Evolutionary conservation across 2,888 invertebrate genomes (phyloP), one percentile per base, ranked within the genome.

Genomic region (Dendrolimus houi): DNA sequence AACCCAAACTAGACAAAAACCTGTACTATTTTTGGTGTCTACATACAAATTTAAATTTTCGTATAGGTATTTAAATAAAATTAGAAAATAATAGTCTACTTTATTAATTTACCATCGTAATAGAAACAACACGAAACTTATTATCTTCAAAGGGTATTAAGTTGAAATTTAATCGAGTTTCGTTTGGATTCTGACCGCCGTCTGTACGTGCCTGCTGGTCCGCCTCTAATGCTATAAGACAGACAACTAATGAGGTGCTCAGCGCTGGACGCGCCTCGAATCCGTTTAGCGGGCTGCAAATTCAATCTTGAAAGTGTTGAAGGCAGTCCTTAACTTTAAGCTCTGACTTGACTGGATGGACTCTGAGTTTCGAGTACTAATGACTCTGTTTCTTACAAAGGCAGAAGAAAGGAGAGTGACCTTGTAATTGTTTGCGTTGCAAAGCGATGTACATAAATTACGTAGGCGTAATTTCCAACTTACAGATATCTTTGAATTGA

Each of bases 221-320:
- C 70, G 71, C 75, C 79, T 72, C 79, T 84, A 81, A 85, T 80
- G 81, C 81, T 79, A 81, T 84, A 83, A 84, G 83, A 77, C 83
- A 75, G 74, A 58, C 62, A 68, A 64, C 78, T 84, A 83, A 85
- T 81, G 77, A 83, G 77, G 68, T 67, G 72, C 77, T 73, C 71
- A 70, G 66, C 64, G 73, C 47, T 47, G 47, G 47, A 47, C 47
- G 47, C 47, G 47, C 10, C 47, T 9, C 74, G 76, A 77, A 76
- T 74, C 29, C 52, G 42, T 54, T 41, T 55, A 8, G 41, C 54
- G 52, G 57, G 56, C 57, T 59, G 55, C 47, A 47, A 47, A 47
- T 47, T 47, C 47, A 61, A 61, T 61, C 59, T 57, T 54, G 55
- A 59, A 29, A 61, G 54, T 55, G 47, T 47, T 47, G 47, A 47